Base-by-base conservation (phyloP, 2,113 vertebrate genomes). In the Sminthopsis crassicaudata region DNA sequence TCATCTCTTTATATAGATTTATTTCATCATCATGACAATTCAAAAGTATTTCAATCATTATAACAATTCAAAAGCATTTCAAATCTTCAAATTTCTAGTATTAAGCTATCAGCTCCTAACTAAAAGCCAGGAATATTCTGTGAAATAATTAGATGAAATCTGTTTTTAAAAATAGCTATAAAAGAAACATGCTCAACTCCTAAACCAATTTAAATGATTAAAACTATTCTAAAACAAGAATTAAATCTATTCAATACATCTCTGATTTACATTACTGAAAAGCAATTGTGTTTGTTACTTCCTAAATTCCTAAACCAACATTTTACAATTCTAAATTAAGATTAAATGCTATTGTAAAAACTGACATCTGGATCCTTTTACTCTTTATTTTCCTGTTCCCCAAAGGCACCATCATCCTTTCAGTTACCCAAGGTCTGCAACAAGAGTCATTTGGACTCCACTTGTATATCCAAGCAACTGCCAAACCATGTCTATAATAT, bases 261-360 rank as follows among this genome's bases (percentile, higher is more conserved):
- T 53, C 11, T 91, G 52, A 46, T 53, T 89, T 91, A 95, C 27
- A 94, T 92, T 51, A 93, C 12, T 25, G 25, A 89, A 95, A 96
- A n/a, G 93, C 60, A 51, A 91, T 46, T 48, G 46, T 50, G 42
- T 84, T 84, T 67, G 30, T 67, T 84, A 42, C 2, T 5, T 76
- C 67, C 67, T 42, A 76, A n/a, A 76, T 76, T 76, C 36, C 67
- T 76, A 76, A 84, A n/a, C 16, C 67, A 84, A 42, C 36, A 42
- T 42, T 84, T 84, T 42, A 84, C n/a, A 42, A 94, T 53, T 92
- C 60, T 89, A 96, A 96, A 96, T n/a, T 92, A 95, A 92, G 91
- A 36, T 42, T 89, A 96, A 93, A 94, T 26, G 24, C 23, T 93
- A 92, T 67, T 91, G 89, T 90, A n/a, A 95, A 95, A 94, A 53